Base-by-base conservation (phyloP, 1,140 invertebrate species). In the Leptopilina clavipes region DNA sequence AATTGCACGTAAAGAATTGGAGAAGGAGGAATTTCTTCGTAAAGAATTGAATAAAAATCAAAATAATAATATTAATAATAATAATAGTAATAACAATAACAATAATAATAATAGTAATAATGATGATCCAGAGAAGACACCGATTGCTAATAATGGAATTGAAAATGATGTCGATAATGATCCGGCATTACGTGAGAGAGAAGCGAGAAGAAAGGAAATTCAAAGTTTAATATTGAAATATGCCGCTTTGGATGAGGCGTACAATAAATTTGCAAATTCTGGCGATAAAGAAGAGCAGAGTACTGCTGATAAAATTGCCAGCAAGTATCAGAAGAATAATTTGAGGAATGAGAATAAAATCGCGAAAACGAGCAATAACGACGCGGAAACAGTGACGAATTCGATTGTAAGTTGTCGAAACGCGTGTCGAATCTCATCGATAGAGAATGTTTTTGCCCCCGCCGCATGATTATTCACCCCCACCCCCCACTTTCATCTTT, bases 191-290 rank as follows among this genome's bases (percentile, higher is more conserved):
- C 91, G 91, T 74, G 95, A 96, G 75, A 91, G 95, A 19, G 94
- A 95, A 85, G 94, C 93, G 14, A 93, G 93, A 79, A 92, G 95
- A 3, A 96, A 95, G 79, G 95, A 97, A 84, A 95, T 97, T 10
- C 94, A 95, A 86, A 93, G 93, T 77, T 88, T 96, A 9, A 95
- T 96, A 52, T 91, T 94, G 89, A 95, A 95, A 80, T 96, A 96
- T 85, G 92, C 94, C 0, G 93, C 93, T 17, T 86, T 95, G 72
- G 95, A 95, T 73, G 94, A 94, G 75, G 91, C 92, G 12, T 86
- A 85, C 71, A 79, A 76, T 6, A 79, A 79, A 0, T 77, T 71
- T 0, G 44, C 76, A 1, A 70, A 78, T 31, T 70, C 45, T 44
- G 83, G 71, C 48, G 59, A 65, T 8, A 31, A 65, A 22, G 79